phyloP scores from a whole-genome alignment of 2,888 invertebrate genomes.

The Prenolepis imparis region DNA sequence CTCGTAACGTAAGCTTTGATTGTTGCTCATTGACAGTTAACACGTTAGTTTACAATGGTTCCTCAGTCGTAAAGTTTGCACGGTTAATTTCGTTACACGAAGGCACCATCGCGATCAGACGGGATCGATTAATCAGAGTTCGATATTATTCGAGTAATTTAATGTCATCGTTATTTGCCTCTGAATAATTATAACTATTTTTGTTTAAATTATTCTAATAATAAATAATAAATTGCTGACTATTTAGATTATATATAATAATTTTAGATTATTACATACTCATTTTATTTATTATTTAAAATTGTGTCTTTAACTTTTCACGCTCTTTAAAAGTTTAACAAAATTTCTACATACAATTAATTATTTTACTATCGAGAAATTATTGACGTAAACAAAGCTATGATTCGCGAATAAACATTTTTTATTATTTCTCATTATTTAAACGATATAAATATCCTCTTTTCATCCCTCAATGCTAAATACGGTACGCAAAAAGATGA shows the following conservation, averaged over 20 bases:
- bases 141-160: constrained; percentile 9
- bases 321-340: not conserved
- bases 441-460: not conserved
- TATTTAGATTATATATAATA: not conserved
- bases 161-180: not conserved
- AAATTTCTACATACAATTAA: not conserved
- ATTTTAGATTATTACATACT: not conserved
- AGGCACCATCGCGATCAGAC: not conserved
- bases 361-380: not conserved
- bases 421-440: not conserved
- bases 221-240: not conserved
- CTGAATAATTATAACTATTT: not conserved
- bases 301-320: not conserved
- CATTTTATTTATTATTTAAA: not conserved
- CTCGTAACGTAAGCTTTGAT: constrained; percentile 60
- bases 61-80: constrained; percentile 23
- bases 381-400: not conserved
- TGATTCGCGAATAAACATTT: not conserved
- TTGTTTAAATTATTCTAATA: not conserved
- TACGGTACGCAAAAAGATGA: not conserved
- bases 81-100: constrained; percentile 6
- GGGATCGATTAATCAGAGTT: not conserved
- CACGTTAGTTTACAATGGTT: constrained; percentile 52
- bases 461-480: not conserved
- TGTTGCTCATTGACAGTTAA: constrained; percentile 57